A percentile compares a stretch with the other conserved stretches of the same genome.
phyloP scores from a whole-genome alignment of 2,888 invertebrate genomes.

The Pammene aurita region DNA sequence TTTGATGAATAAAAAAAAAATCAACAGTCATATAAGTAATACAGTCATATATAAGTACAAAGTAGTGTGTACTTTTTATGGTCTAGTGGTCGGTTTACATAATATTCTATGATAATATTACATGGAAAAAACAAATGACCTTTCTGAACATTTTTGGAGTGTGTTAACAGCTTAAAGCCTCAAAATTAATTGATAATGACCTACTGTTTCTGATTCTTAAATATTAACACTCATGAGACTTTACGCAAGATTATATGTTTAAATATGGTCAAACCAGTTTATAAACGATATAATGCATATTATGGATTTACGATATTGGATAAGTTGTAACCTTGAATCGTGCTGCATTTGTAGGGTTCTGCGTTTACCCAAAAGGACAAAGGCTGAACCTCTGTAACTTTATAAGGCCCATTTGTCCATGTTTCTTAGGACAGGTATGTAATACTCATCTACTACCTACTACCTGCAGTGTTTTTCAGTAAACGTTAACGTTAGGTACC shows the following conservation, averaged over 20 bases:
- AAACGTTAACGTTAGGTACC: too few species aligned
- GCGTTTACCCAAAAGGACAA: background rate
- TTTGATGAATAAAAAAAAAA: too few species aligned
- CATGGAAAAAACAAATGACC: background rate
- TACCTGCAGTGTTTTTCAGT: too few species aligned
- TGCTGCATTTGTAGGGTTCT: background rate
- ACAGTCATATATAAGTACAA: too few species aligned
- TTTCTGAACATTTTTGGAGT: conserved; percentile 16
- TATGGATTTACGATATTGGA: conserved; percentile 14
- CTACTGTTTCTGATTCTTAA: conserved; percentile 16
- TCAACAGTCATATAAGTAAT: too few species aligned
- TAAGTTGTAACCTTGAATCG: conserved; percentile 12
- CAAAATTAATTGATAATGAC: conserved; percentile 10
- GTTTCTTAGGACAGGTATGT: too few species aligned
- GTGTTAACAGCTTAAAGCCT: conserved; percentile 1
- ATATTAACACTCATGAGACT: conserved; percentile 15
- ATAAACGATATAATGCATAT: conserved; percentile 9
- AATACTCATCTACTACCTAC: too few species aligned
- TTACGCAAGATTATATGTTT: conserved; percentile 8
- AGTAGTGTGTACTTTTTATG: too few species aligned
- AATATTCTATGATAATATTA: too few species aligned
- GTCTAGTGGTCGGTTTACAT: too few species aligned
- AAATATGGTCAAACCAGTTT: conserved; percentile 23
- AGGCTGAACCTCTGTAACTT: background rate
- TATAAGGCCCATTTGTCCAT: too few species aligned